Evolutionary conservation across 2,113 vertebrate genomes (phyloP), one percentile per base, ranked within the genome.

Genomic region (Arvicanthis niloticus): DNA sequence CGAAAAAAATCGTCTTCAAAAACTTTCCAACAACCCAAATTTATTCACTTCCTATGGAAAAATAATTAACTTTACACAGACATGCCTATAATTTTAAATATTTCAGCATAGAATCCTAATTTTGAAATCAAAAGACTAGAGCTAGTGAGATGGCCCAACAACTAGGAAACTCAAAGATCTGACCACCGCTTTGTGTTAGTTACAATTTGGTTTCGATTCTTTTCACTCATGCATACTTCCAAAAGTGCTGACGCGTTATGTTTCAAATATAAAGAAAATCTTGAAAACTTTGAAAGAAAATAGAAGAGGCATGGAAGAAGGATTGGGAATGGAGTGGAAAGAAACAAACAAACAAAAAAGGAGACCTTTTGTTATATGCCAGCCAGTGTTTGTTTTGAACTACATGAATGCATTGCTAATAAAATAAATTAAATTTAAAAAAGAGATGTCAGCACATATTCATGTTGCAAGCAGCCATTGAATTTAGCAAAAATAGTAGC

Each of bases 251-350:
- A 82, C 72, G 37, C 0, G 1, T 53, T 72, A 42, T 48, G 91
- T 91, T 93, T 84, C 85, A 88, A 75, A 93, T 86, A 85, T 77
- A 88, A 94, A 97, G 26, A 93, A 77, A 58, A 67, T 78, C 45
- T 94, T 81, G 70, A 85, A 82, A 97, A 78, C 24, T 89, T 53
- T 40, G 89, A 37, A 96, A 89, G 70, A 85, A 96, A 90, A 94
- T 82, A 94, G 34, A 95, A 87, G 62, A 78, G 48, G 48, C 51
- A 58, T 72, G 67, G 48, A 68, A 31, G 56, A 82, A 24, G 70
- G 4, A 13, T 48, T 87, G 37, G 45, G 37, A 42, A 78, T 24
- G 53, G 75, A 77, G 51, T 22, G 10, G 31, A 48, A 76, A 76
- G 70, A 31, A 62, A 80, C 29, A 92, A 42, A 80, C 29, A 92